Conservation (phyloP, 2,888 invertebrate species). For the Ctena decussata region DNA sequence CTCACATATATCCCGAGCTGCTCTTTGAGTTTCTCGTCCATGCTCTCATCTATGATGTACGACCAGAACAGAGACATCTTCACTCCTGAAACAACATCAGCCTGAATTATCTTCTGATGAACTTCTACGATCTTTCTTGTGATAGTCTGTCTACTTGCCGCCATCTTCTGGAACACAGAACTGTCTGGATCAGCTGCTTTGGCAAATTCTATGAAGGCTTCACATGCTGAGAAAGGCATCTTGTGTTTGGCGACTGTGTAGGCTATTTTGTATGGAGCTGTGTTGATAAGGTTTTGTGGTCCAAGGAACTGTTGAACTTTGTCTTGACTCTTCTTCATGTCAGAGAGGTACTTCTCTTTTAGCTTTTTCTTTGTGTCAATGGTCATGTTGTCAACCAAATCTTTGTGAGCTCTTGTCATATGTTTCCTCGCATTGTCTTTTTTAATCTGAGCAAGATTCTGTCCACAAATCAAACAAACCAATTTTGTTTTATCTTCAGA, state of each 20-base stretch:
- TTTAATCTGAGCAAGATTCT: not conserved
- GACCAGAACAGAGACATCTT: not conserved
- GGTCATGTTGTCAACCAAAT: not conserved
- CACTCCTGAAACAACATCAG: not conserved
- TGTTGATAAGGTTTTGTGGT: not conserved
- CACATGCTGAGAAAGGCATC: not conserved
- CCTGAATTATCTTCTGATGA: not conserved
- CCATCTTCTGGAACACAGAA: not conserved
- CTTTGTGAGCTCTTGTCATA: not conserved
- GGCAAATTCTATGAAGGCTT: not conserved
- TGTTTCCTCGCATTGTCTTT: not conserved
- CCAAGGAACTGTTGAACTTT: not conserved
- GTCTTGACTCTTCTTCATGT: not conserved
- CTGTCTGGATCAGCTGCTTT: conserved; percentile 2
- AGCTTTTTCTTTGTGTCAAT: not conserved
- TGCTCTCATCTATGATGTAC: not conserved
- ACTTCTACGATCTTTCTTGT: not conserved
- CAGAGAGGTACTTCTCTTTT: not conserved
- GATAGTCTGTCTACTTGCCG: not conserved
- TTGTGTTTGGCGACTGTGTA: too few relatives aligned
- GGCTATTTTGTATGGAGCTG: too few relatives aligned
- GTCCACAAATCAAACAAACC: not conserved
- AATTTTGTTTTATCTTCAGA: not conserved
- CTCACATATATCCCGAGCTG: not conserved
- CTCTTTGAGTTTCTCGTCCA: not conserved